These are phyloP conservation scores for Ernsta delagoae DNA, from an alignment of 2,888 invertebrate genomes.

Conservation along the genomic window DNA sequence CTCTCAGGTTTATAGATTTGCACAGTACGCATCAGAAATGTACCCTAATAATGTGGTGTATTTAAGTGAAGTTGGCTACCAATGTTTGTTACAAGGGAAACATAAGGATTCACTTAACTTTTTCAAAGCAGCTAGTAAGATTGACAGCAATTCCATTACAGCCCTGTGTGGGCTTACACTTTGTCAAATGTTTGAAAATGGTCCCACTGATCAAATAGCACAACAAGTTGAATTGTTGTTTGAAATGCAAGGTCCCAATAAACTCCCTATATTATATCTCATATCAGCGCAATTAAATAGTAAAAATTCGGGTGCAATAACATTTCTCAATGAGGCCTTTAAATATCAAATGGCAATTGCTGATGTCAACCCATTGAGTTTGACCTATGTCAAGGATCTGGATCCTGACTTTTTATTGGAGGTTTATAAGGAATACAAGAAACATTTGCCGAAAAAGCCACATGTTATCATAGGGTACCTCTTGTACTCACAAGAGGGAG, in stretches of 20 bases:
- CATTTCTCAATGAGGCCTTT: constrained; percentile 86
- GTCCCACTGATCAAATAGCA: constrained; percentile 89
- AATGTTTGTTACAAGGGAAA: constrained; percentile 90
- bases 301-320: constrained; percentile 83
- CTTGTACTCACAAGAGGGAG: constrained; percentile 74
- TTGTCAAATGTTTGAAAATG: constrained; percentile 91
- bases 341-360: constrained; percentile 74
- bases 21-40: constrained; percentile 91
- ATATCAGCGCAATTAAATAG: constrained; percentile 88
- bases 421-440: constrained; percentile 90
- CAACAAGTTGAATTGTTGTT: constrained; percentile 95
- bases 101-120: constrained; percentile 91
- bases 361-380: constrained; percentile 87
- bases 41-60: constrained; percentile 88
- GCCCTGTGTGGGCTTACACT: constrained; percentile 93
- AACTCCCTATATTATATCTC: constrained; percentile 88
- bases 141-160: constrained; percentile 92
- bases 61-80: constrained; percentile 93
- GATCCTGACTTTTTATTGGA: constrained; percentile 95
- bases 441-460: constrained; percentile 88
- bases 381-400: constrained; percentile 89
- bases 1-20: constrained; percentile 89
- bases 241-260: constrained; percentile 89
- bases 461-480: constrained; percentile 76
- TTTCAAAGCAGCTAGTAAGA: constrained; percentile 92